Conservation (phyloP, 23 tunicate genomes). For the Ciona savignyi region DNA sequence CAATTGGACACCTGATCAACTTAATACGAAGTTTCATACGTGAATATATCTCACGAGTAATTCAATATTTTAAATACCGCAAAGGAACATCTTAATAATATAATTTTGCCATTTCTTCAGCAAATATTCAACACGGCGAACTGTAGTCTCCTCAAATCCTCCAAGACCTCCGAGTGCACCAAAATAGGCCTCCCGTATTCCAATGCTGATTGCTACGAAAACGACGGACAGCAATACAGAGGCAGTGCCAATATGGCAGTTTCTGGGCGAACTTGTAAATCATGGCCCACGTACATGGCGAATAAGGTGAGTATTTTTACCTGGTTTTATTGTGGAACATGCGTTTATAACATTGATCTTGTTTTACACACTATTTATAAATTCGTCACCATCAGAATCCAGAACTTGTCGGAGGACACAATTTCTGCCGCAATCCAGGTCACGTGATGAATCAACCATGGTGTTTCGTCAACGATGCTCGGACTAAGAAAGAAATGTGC, state of each 20-base stretch:
- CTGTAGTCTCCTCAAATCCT: constrained; percentile 48
- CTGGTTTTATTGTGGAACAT: no score
- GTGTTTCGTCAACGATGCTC: constrained; percentile 57
- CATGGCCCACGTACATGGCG: constrained; percentile 45
- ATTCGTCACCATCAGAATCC: no score
- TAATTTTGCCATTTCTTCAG: constrained; percentile 23
- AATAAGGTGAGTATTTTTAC: constrained; percentile 9
- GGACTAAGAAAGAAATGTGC: constrained; percentile 26
- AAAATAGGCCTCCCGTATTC: constrained; percentile 27
- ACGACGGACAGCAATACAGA: constrained; percentile 10
- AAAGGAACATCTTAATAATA: no score
- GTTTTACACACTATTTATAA: no score
- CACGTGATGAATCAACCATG: constrained; percentile 32
- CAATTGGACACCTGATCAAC: no score
- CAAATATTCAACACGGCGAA: constrained; percentile 47
- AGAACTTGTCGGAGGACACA: constrained; percentile 54
- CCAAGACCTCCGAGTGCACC: constrained; percentile 24
- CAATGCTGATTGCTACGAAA: constrained; percentile 23
- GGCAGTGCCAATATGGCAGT: constrained; percentile 22
- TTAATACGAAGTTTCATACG: no score
- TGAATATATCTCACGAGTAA: no score
- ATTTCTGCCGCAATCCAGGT: constrained; percentile 80
- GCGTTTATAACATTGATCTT: no score
- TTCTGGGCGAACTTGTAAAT: constrained; percentile 45
- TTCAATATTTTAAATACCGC: no score